phyloP scores from a whole-genome alignment of 2,113 vertebrate species.

The Thymallus thymallus region DNA sequence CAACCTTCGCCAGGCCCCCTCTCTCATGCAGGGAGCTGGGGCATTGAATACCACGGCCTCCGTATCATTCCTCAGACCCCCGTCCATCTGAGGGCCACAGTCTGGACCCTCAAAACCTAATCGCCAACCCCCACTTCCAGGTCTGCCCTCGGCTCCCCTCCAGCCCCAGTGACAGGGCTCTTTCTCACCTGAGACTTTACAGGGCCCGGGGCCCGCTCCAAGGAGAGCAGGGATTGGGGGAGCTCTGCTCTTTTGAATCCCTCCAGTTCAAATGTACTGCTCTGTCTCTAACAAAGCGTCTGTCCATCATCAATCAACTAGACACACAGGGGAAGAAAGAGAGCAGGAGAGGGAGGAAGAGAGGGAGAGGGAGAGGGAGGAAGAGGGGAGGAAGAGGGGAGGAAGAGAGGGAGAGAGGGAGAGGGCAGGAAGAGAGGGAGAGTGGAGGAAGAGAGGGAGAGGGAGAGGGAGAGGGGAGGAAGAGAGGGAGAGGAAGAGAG shows the following conservation, averaged over 20 bases:
- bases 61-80: not conserved
- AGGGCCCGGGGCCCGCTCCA: not conserved
- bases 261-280: not conserved
- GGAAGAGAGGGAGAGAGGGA: too few relatives aligned
- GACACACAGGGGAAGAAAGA: not conserved
- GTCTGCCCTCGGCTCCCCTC: not conserved
- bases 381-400: not conserved
- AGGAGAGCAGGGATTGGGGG: not conserved
- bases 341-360: not conserved
- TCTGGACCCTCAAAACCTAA: not conserved
- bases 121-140: not conserved
- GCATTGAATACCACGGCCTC: not conserved
- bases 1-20: not conserved
- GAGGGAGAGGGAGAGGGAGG: not conserved
- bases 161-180: not conserved
- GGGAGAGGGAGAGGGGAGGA: too few relatives aligned
- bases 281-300: constrained; percentile 2
- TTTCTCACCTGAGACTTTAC: not conserved
- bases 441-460: not conserved
- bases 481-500: too few relatives aligned
- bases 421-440: not conserved
- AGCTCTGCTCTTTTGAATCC: not conserved
- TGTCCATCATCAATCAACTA: constrained; percentile 3
- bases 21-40: not conserved
- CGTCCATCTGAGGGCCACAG: not conserved